Conservation (phyloP, 2,797 vertebrate genomes). For the Phoxinus dragarum region DNA sequence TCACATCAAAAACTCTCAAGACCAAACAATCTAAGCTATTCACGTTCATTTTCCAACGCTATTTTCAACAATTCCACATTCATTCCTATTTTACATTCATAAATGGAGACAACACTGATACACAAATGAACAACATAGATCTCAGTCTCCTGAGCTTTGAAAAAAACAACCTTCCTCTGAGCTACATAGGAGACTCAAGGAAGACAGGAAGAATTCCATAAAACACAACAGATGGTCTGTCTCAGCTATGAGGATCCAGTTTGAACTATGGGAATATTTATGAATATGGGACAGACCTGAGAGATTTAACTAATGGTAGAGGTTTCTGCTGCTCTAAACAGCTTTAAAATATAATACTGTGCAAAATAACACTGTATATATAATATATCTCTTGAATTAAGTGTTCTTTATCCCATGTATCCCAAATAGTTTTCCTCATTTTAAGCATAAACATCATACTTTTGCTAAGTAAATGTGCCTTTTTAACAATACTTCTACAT, state of each 20-base stretch:
- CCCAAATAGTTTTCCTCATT: not conserved
- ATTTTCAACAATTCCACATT: not conserved
- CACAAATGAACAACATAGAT: not conserved
- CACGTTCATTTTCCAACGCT: not conserved
- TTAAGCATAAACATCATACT: not conserved
- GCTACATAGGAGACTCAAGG: constrained; percentile 63
- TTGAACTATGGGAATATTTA: not conserved
- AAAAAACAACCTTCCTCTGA: constrained; percentile 46
- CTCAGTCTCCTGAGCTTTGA: not conserved
- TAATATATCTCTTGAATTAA: not conserved
- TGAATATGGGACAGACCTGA: not conserved
- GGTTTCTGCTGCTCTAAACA: not conserved
- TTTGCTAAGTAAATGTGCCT: not conserved
- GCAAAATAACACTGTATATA: not conserved
- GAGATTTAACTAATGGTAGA: not conserved
- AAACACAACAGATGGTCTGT: constrained; percentile 39
- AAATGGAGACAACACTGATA: not conserved
- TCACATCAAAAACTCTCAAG: not conserved
- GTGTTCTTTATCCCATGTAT: not conserved
- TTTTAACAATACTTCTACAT: not conserved
- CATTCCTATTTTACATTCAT: not conserved
- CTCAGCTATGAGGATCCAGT: constrained; percentile 3
- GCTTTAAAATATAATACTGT: constrained; percentile 3
- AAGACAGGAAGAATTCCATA: constrained; percentile 37
- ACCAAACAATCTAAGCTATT: not conserved